These are phyloP conservation scores for Hydropsyche tenuis DNA, from an alignment of 1,140 invertebrate genomes.

Conservation along the genomic window DNA sequence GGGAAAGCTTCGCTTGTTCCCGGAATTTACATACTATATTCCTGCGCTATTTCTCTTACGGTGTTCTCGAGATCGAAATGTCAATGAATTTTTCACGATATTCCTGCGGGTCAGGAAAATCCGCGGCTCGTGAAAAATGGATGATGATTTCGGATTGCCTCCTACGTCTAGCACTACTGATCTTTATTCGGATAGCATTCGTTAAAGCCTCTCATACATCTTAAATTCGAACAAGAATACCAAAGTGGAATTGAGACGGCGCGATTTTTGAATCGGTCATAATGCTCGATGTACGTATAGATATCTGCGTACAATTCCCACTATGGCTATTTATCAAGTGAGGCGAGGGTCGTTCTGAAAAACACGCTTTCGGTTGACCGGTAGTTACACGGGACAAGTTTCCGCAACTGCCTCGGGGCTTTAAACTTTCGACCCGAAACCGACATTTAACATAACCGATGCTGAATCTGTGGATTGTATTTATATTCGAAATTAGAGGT, in stretches of 20 bases:
- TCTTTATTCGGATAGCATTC: no score
- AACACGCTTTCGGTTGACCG: constrained; percentile 31
- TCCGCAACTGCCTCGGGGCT: constrained; percentile 32
- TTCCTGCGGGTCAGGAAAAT: constrained; percentile 26
- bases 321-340: constrained; percentile 7
- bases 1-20: not conserved
- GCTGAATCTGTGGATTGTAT: no score
- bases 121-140: constrained; percentile 30
- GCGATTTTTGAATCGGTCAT: not conserved
- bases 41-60: constrained; percentile 14
- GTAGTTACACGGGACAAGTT: constrained; percentile 26
- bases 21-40: constrained; percentile 33
- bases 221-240: no score
- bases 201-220: no score
- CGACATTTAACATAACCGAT: not conserved
- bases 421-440: constrained; percentile 43
- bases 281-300: not conserved
- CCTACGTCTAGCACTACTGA: no score
- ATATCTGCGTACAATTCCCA: constrained; percentile 12
- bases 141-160: not conserved
- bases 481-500: no score
- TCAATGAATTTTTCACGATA: constrained; percentile 36
- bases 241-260: not conserved
- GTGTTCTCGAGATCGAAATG: constrained; percentile 25
- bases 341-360: constrained; percentile 15